phyloP scores from a whole-genome alignment of 2,797 vertebrate genomes.

The Semaprochilodus insignis region DNA sequence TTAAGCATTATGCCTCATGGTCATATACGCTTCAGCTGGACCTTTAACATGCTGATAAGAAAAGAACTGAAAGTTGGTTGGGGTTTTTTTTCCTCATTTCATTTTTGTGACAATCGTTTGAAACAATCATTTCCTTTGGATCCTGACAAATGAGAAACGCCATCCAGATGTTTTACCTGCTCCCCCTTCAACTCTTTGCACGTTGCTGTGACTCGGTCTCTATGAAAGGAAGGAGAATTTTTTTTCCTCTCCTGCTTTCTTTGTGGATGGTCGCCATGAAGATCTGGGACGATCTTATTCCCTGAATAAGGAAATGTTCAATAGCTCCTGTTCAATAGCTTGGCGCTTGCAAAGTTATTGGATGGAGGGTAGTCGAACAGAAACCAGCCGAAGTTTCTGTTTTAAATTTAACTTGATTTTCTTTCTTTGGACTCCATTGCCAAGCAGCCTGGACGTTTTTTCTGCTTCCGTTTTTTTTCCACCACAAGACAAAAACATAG shows the following conservation, averaged over 20 bases:
- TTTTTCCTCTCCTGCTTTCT: constrained; percentile 35
- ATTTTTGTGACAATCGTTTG: constrained; percentile 77
- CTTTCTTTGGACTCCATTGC: constrained; percentile 69
- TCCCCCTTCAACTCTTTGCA: constrained; percentile 72
- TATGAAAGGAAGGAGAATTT: constrained; percentile 54
- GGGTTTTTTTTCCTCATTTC: constrained; percentile 73
- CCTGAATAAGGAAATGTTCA: constrained; percentile 62
- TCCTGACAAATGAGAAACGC: constrained; percentile 64
- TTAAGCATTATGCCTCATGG: constrained; percentile 75
- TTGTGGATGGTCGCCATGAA: constrained; percentile 72
- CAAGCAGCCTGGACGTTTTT: constrained; percentile 66
- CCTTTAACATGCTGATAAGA: constrained; percentile 72
- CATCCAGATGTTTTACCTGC: constrained; percentile 74
- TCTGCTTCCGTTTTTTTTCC: constrained; percentile 64
- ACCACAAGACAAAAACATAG: constrained; percentile 64
- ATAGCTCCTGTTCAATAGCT: constrained; percentile 61
- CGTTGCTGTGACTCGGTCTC: constrained; percentile 69
- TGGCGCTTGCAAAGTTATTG: constrained; percentile 29
- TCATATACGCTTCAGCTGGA: constrained; percentile 73
- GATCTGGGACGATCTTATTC: constrained; percentile 74
- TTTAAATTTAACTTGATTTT: constrained; percentile 65
- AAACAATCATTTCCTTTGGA: constrained; percentile 65
- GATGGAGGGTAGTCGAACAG: constrained; percentile 63
- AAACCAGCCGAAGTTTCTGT: constrained; percentile 56
- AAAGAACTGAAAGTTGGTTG: constrained; percentile 70